Base-by-base conservation (phyloP, 37 sponge, comb jelly and placozoan species). In the Cliona cf. orientalis region DNA sequence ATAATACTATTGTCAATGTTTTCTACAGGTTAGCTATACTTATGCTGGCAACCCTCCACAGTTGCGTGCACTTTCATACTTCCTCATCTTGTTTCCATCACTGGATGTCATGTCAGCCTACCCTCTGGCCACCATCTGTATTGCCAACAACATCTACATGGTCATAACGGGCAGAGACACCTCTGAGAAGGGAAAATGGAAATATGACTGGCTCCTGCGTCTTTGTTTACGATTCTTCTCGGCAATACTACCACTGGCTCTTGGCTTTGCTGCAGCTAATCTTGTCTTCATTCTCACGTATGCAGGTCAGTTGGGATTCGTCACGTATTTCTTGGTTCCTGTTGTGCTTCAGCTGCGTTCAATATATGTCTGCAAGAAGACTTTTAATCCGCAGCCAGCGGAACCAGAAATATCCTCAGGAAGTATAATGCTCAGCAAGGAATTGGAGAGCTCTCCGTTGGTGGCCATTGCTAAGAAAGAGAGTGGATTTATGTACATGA, bases 81-180 rank as follows among this genome's bases (percentile, higher is more conserved):
- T 66, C 46, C 74, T 95, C 46, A 80, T 95, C 9, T 63, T 95
- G 14, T 92, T 92, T 60, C 96, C 96, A 2, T 93, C 94, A 19
- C 0, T 95, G 23, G 91, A 95, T 40, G 87, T 95, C 35, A 37
- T 81, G 5, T 95, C 96, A 0, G 93, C 84, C 63, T 95, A 84
- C 58, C 91, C 96, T 17, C 85, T 95, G 0, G 36, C 41, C 5
- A 75, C 76, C 21, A 70, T 57, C 42, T 55, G 83, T 11, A 42
- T 93, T 0, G 79, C 73, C 69, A 95, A 92, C 83, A 95, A 91
- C 76, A 35, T 92, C 25, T 92, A 85, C 73, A 46, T 81, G 2
- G 61, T 87, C 34, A 56, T 92, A 36, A 77, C 65, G 42, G 84
- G 86, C 2, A 33, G 57, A 1, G 92, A 89, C 62, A 84, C 87